phyloP scores from a whole-genome alignment of 1,140 invertebrate genomes.

The Galendromus occidentalis region DNA sequence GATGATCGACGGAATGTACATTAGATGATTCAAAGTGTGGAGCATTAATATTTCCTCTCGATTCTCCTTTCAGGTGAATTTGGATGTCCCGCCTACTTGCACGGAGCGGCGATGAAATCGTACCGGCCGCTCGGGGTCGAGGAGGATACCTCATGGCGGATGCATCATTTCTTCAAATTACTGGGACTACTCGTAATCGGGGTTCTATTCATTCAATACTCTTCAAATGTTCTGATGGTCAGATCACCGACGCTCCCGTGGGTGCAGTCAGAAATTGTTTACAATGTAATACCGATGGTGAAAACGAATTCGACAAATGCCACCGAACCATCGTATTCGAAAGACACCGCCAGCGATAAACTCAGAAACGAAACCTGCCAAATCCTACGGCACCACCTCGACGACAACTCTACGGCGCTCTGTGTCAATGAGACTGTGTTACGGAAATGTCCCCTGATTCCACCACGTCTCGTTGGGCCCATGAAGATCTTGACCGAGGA shows the following conservation, averaged over 20 bases:
- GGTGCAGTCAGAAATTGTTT: not conserved
- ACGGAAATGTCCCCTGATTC: not conserved
- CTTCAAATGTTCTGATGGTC: not conserved
- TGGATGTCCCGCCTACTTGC: too few relatives aligned
- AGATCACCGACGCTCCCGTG: not conserved
- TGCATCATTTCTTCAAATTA: not conserved
- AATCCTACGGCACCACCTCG: not conserved
- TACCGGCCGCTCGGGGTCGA: too few relatives aligned
- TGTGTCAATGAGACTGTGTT: not conserved
- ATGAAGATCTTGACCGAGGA: slow-evolving; percentile 19
- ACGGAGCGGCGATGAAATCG: too few relatives aligned
- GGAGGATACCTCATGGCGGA: not conserved
- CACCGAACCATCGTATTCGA: too few relatives aligned
- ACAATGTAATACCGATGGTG: not conserved
- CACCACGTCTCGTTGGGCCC: slow-evolving; percentile 16
- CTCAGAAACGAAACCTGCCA: not conserved
- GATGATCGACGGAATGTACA: too few relatives aligned
- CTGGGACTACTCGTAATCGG: not conserved
- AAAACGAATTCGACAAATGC: too few relatives aligned
- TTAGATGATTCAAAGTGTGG: too few relatives aligned
- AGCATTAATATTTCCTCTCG: too few relatives aligned
- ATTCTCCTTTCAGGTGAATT: too few relatives aligned
- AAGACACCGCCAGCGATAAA: too few relatives aligned
- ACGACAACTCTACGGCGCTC: not conserved
- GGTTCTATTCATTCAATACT: not conserved